phyloP scores from a whole-genome alignment of 2,888 invertebrate genomes.

The Parascotia fuliginaria region DNA sequence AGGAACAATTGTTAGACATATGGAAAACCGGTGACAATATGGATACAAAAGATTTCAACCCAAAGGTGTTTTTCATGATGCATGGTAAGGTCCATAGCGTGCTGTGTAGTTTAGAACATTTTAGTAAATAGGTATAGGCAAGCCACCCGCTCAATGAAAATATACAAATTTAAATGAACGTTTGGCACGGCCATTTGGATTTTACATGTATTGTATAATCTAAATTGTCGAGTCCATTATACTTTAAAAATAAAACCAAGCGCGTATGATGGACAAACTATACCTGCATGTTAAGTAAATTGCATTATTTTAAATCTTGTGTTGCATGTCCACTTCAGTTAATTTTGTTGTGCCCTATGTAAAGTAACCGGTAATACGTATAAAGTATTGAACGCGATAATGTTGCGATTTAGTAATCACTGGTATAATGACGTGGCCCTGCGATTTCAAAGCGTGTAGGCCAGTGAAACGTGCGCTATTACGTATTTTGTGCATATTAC shows the following conservation, averaged over 20 bases:
- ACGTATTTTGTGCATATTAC: not conserved
- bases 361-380: too few relatives aligned
- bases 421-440: not conserved
- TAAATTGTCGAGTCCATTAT: not conserved
- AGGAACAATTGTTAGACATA: conserved; percentile 97
- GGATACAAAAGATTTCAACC: conserved; percentile 95
- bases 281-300: not conserved
- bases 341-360: not conserved
- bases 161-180: conserved; percentile 15
- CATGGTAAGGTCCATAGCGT: conserved; percentile 90
- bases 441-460: not conserved
- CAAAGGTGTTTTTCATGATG: conserved; percentile 96
- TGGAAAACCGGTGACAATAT: conserved; percentile 98
- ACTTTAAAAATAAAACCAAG: not conserved
- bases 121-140: conserved; percentile 33
- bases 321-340: not conserved
- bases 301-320: not conserved
- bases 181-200: conserved; percentile 53
- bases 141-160: conserved; percentile 18
- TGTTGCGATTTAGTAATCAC: not conserved
- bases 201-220: not conserved
- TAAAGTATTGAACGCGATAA: too few relatives aligned
- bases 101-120: conserved; percentile 38
- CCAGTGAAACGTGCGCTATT: not conserved
- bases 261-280: not conserved